Evolutionary conservation across 2,888 invertebrate genomes (phyloP).

Genomic region (Dusona sp.): DNA sequence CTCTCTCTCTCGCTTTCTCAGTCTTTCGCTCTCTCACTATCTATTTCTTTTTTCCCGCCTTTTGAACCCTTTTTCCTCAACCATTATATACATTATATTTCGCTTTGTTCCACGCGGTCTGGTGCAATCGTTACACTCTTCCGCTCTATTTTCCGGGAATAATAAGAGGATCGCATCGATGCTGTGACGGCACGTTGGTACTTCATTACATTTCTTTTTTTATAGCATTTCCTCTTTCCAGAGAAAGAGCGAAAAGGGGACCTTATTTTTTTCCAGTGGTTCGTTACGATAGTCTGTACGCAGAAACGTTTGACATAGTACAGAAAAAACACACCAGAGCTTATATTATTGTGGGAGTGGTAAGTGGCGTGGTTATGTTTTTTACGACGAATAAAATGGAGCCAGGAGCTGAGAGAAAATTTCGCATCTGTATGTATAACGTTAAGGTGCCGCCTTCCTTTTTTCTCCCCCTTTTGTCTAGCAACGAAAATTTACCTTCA

Average conservation of each 20-base stretch:
- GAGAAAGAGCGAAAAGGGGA: neutral
- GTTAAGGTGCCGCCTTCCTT: neutral
- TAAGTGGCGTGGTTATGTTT: slow-evolving; percentile 2
- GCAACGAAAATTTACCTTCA: neutral
- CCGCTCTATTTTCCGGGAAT: slow-evolving; percentile 53
- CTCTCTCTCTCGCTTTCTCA: neutral
- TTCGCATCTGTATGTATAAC: slow-evolving; percentile 7
- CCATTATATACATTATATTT: slow-evolving; percentile 48
- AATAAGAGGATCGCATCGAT: slow-evolving; percentile 69
- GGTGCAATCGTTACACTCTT: slow-evolving; percentile 69
- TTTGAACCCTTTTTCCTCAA: slow-evolving; percentile 61
- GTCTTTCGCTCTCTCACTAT: slow-evolving; percentile 37
- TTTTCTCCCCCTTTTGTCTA: neutral
- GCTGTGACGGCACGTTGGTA: slow-evolving; percentile 38
- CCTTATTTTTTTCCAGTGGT: neutral
- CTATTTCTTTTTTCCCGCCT: slow-evolving; percentile 25
- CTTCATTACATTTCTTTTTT: slow-evolving; percentile 8
- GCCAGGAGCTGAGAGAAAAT: neutral
- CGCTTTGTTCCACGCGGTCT: slow-evolving; percentile 70
- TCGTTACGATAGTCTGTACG: slow-evolving; percentile 31
- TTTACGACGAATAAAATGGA: slow-evolving; percentile 18
- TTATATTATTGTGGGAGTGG: neutral
- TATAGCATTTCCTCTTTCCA: neutral
- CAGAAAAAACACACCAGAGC: slow-evolving; percentile 1
- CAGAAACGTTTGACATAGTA: slow-evolving; percentile 17